These are phyloP conservation scores for Acheta domesticus DNA, from an alignment of 2,888 invertebrate species.

Conservation along the genomic window DNA sequence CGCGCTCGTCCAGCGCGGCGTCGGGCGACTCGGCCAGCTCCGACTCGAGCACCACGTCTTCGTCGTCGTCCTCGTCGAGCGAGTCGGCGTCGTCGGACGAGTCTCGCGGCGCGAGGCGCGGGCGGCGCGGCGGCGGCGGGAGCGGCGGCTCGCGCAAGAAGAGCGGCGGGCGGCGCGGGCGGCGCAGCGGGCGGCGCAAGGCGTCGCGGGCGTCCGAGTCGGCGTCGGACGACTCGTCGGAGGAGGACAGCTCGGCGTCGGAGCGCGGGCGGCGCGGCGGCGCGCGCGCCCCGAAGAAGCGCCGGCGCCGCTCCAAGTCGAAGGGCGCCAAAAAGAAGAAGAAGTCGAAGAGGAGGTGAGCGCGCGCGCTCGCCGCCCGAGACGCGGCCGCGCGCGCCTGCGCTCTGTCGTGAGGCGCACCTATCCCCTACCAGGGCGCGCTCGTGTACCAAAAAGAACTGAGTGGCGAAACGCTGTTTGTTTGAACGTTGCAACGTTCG, in stretches of 20 bases:
- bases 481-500: too few relatives aligned
- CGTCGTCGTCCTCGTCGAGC: slow-evolving; percentile 56
- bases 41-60: background rate
- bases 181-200: slow-evolving; percentile 52
- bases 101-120: slow-evolving; percentile 45
- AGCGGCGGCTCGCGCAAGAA: slow-evolving; percentile 49
- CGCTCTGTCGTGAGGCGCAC: too few relatives aligned
- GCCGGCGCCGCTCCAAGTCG: slow-evolving; percentile 35
- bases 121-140: slow-evolving; percentile 50
- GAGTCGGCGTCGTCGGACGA: slow-evolving; percentile 52
- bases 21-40: background rate
- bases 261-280: slow-evolving; percentile 28
- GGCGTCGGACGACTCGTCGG: slow-evolving; percentile 37
- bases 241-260: slow-evolving; percentile 25
- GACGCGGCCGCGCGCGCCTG: background rate
- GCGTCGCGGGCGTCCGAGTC: slow-evolving; percentile 50
- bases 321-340: slow-evolving; percentile 39
- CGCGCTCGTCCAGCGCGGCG: background rate
- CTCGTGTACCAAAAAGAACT: too few relatives aligned
- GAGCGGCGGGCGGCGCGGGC: slow-evolving; percentile 48
- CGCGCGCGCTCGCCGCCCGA: too few relatives aligned
- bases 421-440: too few relatives aligned
- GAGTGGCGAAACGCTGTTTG: too few relatives aligned
- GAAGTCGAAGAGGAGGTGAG: slow-evolving; percentile 38
- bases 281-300: slow-evolving; percentile 37